Conservation (phyloP, 2,113 vertebrate species). For the Porphyrio hochstetteri region DNA sequence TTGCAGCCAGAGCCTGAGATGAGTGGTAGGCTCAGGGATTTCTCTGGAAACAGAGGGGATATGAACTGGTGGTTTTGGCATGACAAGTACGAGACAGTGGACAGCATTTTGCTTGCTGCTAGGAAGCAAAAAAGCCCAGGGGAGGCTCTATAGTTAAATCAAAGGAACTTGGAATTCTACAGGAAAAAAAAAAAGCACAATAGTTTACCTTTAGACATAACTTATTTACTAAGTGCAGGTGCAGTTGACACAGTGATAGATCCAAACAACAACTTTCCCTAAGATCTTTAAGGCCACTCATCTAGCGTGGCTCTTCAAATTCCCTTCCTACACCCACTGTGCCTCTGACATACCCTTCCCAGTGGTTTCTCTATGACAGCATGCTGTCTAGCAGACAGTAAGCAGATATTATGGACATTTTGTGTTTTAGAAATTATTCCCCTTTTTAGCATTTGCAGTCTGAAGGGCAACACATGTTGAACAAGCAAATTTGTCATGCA, state of each 20-base stretch:
- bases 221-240: neutral
- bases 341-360: neutral
- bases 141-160: neutral
- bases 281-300: neutral
- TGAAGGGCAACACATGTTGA: neutral
- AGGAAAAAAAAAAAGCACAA: neutral
- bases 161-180: neutral
- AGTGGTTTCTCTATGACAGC: neutral
- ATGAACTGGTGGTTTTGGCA: neutral
- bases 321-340: neutral
- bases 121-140: neutral
- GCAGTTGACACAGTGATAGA: neutral
- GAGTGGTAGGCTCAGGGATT: neutral
- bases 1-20: neutral
- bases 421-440: neutral
- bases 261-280: neutral
- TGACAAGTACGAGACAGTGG: neutral
- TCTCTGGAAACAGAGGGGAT: neutral
- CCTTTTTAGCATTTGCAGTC: neutral
- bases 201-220: neutral
- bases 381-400: neutral
- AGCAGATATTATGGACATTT: neutral
- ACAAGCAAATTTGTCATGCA: neutral
- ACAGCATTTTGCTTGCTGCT: neutral
- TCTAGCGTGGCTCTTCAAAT: neutral